Base-by-base conservation (phyloP, 2,888 invertebrate genomes). In the Andrena haemorrhoa region DNA sequence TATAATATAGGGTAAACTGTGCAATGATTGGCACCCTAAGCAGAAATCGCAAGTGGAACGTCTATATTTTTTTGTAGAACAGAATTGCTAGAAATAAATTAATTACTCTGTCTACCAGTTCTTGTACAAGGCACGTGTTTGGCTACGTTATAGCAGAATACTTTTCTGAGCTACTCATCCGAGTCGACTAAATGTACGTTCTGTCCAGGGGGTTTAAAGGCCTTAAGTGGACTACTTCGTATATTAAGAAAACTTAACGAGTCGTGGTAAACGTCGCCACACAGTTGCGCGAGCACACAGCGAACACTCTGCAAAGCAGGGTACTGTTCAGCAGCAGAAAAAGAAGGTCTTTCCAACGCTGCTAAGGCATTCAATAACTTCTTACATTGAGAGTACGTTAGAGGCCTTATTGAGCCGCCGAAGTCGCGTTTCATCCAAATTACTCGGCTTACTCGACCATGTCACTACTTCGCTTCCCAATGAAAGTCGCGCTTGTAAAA, bases 401-500 rank as follows among this genome's bases (percentile, higher is more conserved):
- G 82, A 20, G 69, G 41, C 60, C 70, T 71, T 75, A 63, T 74
- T 65, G 75, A 80, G 76, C 56, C 64, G 66, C 53, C 71, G 68
- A 82, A 82, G 75, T 82, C 71, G 73, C 56, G 71, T 82, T 71
- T 84, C 63, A 75, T 61, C 56, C 71, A 41, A 69, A 69, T 77
- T 84, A 84, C 75, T 35, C 53, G 20, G 72, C 71, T 71, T 60
- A 75, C 56, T 61, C 71, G 72, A 72, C 75, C 82, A 26, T 66
- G 60, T 61, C 47, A 33, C 74, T 64, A 78, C 66, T 75, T 73
- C 41, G 66, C 70, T 75, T 35, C 23, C 41, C 58, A 76, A 79
- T 63, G 58, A 76, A 78, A 74, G 56, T 71, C 65, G 29, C 63
- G 16, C 20, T 26, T 16, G 16, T 10, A 49, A 77, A 41, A 61